phyloP scores from a whole-genome alignment of 2,113 vertebrate species.

The Leuciscus idus region DNA sequence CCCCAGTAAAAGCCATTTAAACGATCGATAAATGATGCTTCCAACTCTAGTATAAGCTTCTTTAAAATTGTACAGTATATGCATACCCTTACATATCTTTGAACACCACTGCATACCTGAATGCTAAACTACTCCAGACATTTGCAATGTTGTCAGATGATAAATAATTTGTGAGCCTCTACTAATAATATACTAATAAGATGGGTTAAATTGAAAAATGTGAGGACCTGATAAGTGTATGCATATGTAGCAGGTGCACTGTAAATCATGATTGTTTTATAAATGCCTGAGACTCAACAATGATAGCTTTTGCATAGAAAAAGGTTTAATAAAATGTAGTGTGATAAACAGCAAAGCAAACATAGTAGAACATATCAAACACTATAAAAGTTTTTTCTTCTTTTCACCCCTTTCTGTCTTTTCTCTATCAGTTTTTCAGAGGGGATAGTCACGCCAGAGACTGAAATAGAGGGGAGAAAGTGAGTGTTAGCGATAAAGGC shows the following conservation, averaged over 20 bases:
- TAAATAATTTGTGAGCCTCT: not conserved
- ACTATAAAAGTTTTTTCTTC: not conserved
- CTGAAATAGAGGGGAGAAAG: conserved; percentile 65
- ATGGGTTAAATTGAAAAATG: not conserved
- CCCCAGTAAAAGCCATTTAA: not conserved
- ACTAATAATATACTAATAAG: not conserved
- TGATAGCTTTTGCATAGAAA: not conserved
- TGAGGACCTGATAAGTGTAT: not conserved
- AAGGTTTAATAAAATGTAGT: conserved; percentile 56
- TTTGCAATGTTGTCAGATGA: not conserved
- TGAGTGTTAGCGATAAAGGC: not conserved
- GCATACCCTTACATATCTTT: not conserved
- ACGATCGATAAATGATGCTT: not conserved
- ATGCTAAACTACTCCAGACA: not conserved
- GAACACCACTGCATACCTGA: not conserved
- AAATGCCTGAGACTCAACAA: conserved; percentile 1
- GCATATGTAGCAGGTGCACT: not conserved
- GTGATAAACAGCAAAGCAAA: conserved; percentile 38
- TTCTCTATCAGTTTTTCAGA: conserved; percentile 60
- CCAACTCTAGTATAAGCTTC: not conserved
- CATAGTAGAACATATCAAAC: conserved; percentile 13
- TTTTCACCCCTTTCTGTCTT: not conserved
- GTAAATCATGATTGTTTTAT: not conserved
- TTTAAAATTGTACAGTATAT: not conserved
- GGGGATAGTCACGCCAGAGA: conserved; percentile 73